phyloP scores from a whole-genome alignment of 2,797 vertebrate genomes.

The Xiphorhynchus erythropygius region DNA sequence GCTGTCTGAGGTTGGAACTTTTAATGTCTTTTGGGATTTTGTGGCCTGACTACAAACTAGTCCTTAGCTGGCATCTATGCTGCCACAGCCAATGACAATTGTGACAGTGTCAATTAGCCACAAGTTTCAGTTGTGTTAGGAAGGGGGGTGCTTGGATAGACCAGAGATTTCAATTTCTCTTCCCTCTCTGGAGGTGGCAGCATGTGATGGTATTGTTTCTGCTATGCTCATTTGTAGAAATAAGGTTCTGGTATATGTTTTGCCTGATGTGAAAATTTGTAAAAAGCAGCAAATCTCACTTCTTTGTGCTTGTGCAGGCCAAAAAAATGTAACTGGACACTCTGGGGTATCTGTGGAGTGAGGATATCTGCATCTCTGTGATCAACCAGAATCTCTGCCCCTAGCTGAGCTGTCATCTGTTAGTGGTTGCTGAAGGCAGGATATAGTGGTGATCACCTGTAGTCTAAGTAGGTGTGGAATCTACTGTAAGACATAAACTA shows the following conservation, averaged over 20 bases:
- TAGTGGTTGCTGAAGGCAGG: neutral
- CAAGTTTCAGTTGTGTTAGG: neutral
- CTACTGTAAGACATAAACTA: neutral
- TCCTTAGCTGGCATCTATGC: neutral
- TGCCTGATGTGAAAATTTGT: neutral
- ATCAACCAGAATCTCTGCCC: neutral
- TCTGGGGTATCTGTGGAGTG: neutral
- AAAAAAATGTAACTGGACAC: neutral
- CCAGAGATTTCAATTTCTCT: neutral
- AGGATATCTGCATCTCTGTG: neutral
- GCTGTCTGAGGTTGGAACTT: neutral
- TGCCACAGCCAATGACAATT: neutral
- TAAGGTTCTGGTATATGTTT: neutral
- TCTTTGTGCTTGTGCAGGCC: neutral
- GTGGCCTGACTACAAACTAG: neutral
- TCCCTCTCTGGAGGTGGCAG: neutral
- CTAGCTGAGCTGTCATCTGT: neutral
- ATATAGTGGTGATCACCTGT: neutral
- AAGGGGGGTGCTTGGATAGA: neutral
- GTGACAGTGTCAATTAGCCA: neutral
- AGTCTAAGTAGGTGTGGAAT: neutral
- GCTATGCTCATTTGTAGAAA: neutral
- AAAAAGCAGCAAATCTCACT: neutral
- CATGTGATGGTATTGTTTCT: neutral
- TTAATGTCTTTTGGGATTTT: neutral